Evolutionary conservation across 1,140 invertebrate genomes (phyloP).

Genomic region (Formica selysi): DNA sequence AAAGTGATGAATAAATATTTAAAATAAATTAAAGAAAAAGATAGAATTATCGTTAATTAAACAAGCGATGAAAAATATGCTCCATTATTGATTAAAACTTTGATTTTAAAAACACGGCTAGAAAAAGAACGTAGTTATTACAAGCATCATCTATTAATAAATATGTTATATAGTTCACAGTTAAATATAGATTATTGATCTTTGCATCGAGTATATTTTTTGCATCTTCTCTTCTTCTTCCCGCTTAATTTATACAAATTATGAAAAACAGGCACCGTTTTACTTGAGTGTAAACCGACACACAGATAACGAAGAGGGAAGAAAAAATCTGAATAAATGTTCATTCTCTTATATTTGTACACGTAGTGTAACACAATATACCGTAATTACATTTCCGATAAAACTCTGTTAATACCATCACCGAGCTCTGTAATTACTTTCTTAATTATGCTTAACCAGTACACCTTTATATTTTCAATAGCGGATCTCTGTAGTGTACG

Average conservation of each 20-base stretch:
- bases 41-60: neutral
- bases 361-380: neutral
- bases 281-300: neutral
- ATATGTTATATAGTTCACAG: neutral
- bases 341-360: slow-evolving; percentile 40
- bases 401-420: slow-evolving; percentile 28
- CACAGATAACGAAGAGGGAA: neutral
- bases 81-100: neutral
- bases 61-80: neutral
- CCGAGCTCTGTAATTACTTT: slow-evolving; percentile 46
- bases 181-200: slow-evolving; percentile 31
- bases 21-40: neutral
- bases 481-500: neutral
- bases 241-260: slow-evolving; percentile 17
- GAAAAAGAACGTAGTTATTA: neutral
- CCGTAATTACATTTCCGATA: slow-evolving; percentile 60
- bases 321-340: slow-evolving; percentile 6
- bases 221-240: neutral
- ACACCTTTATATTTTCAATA: slow-evolving; percentile 9
- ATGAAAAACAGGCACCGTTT: neutral
- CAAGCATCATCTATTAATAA: neutral
- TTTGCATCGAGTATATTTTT: slow-evolving; percentile 17
- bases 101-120: neutral
- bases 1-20: neutral
- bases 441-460: slow-evolving; percentile 26